These are phyloP conservation scores for Rhabditoides inermis DNA, from an alignment of 2,888 invertebrate genomes.

Conservation along the genomic window DNA sequence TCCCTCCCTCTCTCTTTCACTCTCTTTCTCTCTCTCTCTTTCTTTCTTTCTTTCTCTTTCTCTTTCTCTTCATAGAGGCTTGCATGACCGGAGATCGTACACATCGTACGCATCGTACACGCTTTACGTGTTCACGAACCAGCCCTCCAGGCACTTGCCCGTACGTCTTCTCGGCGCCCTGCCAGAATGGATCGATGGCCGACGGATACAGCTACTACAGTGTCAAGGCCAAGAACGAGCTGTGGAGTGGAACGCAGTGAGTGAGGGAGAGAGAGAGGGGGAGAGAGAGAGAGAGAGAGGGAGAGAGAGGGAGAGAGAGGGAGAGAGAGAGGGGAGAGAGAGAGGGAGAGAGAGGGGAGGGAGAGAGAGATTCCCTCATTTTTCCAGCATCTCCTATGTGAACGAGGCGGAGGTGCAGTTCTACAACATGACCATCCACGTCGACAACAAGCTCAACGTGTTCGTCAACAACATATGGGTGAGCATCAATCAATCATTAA, in stretches of 20 bases:
- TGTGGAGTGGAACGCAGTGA: constrained; percentile 15
- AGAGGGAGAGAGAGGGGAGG: no score
- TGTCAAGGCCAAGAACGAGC: constrained; percentile 31
- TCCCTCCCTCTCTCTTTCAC: not conserved
- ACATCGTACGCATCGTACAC: no score
- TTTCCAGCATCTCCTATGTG: constrained; percentile 29
- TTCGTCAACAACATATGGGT: constrained; percentile 20
- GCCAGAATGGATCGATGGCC: constrained; percentile 13
- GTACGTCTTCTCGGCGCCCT: constrained; percentile 44
- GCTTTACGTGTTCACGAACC: not conserved
- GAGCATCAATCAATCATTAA: no score
- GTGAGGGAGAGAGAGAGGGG: no score
- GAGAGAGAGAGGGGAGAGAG: no score
- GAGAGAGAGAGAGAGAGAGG: no score
- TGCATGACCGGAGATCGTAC: no score
- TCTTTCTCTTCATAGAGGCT: no score
- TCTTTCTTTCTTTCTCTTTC: no score
- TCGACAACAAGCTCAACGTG: constrained; percentile 23
- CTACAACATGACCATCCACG: constrained; percentile 26
- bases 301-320: no score
- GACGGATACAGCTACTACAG: constrained; percentile 19
- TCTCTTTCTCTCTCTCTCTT: not conserved
- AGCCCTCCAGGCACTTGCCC: constrained; percentile 40
- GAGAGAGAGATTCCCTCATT: no score
- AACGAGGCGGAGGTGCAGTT: constrained; percentile 31